A percentile compares a stretch with the other conserved stretches of the same genome.
Evolutionary conservation across 1,140 invertebrate genomes (phyloP).

Genomic region (Tetramorium simillimum): DNA sequence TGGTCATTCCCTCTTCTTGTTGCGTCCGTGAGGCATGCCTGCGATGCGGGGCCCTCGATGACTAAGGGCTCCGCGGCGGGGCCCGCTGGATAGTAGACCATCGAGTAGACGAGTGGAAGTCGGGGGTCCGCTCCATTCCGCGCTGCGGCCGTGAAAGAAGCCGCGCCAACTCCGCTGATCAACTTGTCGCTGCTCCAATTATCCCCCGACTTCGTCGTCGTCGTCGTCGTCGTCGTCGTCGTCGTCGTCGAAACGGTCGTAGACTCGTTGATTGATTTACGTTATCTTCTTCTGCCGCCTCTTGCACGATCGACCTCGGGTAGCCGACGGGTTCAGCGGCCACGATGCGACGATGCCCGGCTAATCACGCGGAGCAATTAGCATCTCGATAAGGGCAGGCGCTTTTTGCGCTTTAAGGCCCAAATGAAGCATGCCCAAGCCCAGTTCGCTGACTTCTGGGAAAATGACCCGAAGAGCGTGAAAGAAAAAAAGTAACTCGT

Average conservation of each 20-base stretch:
- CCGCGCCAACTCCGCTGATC: constrained; percentile 66
- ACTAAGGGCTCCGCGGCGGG: constrained; percentile 54
- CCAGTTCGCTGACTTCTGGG: not conserved
- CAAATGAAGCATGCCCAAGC: constrained; percentile 6
- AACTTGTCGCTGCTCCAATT: constrained; percentile 76
- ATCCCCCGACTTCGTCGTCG: constrained; percentile 60
- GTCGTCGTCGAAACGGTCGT: constrained; percentile 67
- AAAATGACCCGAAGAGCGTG: not conserved
- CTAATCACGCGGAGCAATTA: constrained; percentile 71
- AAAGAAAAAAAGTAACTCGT: constrained; percentile 1
- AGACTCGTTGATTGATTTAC: constrained; percentile 73
- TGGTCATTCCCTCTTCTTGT: constrained; percentile 49
- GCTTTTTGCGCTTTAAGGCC: constrained; percentile 23
- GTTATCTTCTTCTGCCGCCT: constrained; percentile 56
- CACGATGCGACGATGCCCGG: not conserved
- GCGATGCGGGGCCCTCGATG: constrained; percentile 66
- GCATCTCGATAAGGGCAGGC: constrained; percentile 51
- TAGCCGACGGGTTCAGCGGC: constrained; percentile 1
- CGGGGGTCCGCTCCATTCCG: constrained; percentile 54
- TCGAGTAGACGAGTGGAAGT: constrained; percentile 55
- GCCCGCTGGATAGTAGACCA: constrained; percentile 3
- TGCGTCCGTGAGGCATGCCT: constrained; percentile 60
- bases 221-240: too few relatives aligned
- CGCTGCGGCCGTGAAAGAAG: constrained; percentile 57
- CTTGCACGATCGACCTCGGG: not conserved